Percentiles rank a stretch among this genome's conserved stretches.
These are phyloP conservation scores for Ophonus ardosiacus DNA, from an alignment of 2,888 invertebrate species.

Conservation along the genomic window DNA sequence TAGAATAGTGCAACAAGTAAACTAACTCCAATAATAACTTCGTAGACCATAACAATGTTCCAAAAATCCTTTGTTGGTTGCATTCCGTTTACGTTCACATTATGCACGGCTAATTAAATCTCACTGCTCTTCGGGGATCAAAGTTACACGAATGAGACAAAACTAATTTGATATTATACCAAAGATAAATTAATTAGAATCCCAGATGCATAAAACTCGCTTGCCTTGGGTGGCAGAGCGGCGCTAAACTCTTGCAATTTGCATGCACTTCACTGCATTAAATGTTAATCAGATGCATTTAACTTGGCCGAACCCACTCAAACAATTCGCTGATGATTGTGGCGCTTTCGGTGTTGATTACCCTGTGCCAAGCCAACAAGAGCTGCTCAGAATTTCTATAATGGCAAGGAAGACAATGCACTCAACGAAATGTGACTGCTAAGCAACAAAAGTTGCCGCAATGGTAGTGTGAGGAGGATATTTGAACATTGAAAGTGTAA, in stretches of 20 bases:
- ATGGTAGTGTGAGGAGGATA: too few species aligned
- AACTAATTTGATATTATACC: constrained; percentile 46
- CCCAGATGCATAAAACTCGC: constrained; percentile 32
- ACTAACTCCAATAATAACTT: neutral
- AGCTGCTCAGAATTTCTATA: too few species aligned
- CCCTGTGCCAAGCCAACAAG: neutral
- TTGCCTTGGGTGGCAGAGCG: neutral
- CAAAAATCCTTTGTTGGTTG: neutral
- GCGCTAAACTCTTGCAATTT: constrained; percentile 41
- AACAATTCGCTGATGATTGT: constrained; percentile 28
- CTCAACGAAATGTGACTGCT: too few species aligned
- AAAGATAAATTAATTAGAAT: constrained; percentile 55
- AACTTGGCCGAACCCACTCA: constrained; percentile 25
- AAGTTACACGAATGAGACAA: constrained; percentile 40
- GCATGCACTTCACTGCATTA: constrained; percentile 45
- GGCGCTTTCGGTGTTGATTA: neutral
- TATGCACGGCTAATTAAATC: constrained; percentile 6
- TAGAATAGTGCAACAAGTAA: neutral
- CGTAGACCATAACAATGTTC: neutral
- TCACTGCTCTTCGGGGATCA: constrained; percentile 32
- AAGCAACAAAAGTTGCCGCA: too few species aligned
- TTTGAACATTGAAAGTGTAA: too few species aligned
- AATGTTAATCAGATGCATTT: constrained; percentile 46
- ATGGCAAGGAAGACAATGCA: too few species aligned
- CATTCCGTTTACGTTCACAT: neutral